Evolutionary conservation across 53 echinoderm and acorn worm genomes (phyloP), one percentile per base, ranked within the genome.

Genomic region (Apostichopus leukothele): DNA sequence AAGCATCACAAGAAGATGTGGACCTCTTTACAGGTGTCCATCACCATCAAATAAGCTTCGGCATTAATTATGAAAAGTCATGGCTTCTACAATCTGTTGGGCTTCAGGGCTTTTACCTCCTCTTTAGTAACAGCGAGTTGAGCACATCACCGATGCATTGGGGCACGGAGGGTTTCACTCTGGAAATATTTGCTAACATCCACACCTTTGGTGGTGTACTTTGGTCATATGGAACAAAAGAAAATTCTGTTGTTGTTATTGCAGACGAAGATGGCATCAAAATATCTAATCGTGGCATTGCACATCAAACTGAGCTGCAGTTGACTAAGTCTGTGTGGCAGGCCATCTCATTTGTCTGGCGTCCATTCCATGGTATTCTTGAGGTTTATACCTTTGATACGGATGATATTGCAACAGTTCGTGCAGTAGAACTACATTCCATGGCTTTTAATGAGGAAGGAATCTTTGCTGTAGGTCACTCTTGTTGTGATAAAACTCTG

Each of bases 351-450:
- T 86, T 96, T 86, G 93, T 93, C 9, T 96, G 96, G 96, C 94
- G 89, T 26, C 92, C 93, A 67, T 83, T 88, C 11, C 93, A 93
- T 13, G 52, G 74, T 10, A 92, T 94, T 51, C 60, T 96, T 57
- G 96, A 96, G 75, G 90, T 96, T n/a, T 96, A 96, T 61, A 18
- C 90, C 5, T 96, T 96, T 88, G 92, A 96, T 71, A 16, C 14
- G 6, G 67, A 88, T 74, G 93, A 92, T 75, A 74, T 73, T 11
- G 89, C 86, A 51, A 89, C 63, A 77, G 94, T 94, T 12, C 93
- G 92, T 61, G 96, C 96, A 57, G 66, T 94, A 27, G 78, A 92
- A 55, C 83, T 96, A 26, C 74, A 89, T 8, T 60, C 63, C 3
- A 7, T 52, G 5, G 83, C 83, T 27, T 96, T 96, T 73, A 73